Percentiles rank a stretch among this genome's conserved stretches.
phyloP scores from a whole-genome alignment of 2,888 invertebrate genomes.

The Machimus rusticus region DNA sequence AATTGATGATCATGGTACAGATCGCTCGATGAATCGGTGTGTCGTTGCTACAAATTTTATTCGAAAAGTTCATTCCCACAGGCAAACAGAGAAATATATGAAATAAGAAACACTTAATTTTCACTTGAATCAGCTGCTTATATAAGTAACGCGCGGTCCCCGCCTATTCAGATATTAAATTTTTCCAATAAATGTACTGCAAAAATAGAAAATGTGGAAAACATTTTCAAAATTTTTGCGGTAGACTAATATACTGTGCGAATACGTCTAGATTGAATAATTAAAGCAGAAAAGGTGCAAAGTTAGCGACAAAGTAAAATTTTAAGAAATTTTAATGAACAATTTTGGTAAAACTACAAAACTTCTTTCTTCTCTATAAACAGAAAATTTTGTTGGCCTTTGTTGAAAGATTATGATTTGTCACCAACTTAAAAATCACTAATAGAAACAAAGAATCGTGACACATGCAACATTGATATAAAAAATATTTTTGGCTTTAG shows the following conservation, averaged over 20 bases:
- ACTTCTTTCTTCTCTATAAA: background rate
- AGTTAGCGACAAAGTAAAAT: background rate
- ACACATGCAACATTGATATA: background rate
- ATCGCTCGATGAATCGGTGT: background rate
- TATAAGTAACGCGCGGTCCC: background rate
- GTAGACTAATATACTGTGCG: background rate
- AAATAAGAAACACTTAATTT: background rate
- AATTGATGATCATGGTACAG: background rate
- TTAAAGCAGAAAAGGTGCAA: background rate
- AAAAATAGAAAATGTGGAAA: background rate
- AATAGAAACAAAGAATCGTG: background rate
- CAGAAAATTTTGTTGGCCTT: background rate
- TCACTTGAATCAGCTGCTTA: background rate
- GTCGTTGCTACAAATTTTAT: background rate
- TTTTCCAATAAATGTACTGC: background rate
- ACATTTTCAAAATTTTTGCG: background rate
- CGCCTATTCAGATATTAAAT: background rate
- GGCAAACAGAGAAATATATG: background rate
- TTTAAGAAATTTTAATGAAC: background rate
- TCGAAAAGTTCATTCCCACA: background rate
- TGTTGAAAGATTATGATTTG: background rate
- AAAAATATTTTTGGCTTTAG: conserved; percentile 19
- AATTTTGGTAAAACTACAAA: background rate
- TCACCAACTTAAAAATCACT: background rate
- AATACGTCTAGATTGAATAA: background rate